A percentile compares a stretch with the other conserved stretches of the same genome.
Conservation (phyloP, 2,797 vertebrate genomes). For the Typhlichthys eigenmanni region DNA sequence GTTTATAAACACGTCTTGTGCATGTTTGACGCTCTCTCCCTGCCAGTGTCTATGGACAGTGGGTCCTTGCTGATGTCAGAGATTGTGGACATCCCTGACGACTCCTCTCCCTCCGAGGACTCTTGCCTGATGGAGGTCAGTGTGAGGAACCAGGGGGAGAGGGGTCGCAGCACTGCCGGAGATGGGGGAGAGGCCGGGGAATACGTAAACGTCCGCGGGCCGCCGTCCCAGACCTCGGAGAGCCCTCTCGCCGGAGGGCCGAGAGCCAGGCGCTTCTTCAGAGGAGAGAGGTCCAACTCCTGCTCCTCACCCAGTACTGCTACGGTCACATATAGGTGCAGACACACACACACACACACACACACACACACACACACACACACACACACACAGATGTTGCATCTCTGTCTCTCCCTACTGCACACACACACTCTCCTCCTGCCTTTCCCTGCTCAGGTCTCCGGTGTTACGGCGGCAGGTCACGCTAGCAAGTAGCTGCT, state of each 20-base stretch:
- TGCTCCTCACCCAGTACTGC: conserved; percentile 88
- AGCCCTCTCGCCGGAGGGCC: conserved; percentile 83
- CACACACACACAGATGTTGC: background rate
- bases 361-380: conserved; percentile 11
- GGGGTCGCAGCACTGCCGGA: conserved; percentile 71
- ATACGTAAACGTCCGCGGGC: conserved; percentile 63
- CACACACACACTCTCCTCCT: background rate
- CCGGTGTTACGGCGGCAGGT: conserved; percentile 76
- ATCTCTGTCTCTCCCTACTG: background rate
- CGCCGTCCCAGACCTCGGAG: conserved; percentile 64
- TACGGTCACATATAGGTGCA: conserved; percentile 72
- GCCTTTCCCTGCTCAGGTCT: conserved; percentile 52
- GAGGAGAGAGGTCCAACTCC: conserved; percentile 91
- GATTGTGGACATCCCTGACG: conserved; percentile 91
- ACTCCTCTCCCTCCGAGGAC: conserved; percentile 95
- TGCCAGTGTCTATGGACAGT: conserved; percentile 91
- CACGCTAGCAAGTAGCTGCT: conserved; percentile 87
- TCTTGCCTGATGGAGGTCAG: conserved; percentile 91
- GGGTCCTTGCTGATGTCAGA: conserved; percentile 91
- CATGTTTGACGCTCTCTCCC: background rate
- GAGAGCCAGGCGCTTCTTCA: conserved; percentile 71
- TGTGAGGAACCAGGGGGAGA: conserved; percentile 76
- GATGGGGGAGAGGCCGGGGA: conserved; percentile 72
- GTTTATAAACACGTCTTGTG: no score
- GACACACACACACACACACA: conserved; percentile 5